Conservation (phyloP, 2,113 vertebrate genomes). For the Lagopus leucura region DNA sequence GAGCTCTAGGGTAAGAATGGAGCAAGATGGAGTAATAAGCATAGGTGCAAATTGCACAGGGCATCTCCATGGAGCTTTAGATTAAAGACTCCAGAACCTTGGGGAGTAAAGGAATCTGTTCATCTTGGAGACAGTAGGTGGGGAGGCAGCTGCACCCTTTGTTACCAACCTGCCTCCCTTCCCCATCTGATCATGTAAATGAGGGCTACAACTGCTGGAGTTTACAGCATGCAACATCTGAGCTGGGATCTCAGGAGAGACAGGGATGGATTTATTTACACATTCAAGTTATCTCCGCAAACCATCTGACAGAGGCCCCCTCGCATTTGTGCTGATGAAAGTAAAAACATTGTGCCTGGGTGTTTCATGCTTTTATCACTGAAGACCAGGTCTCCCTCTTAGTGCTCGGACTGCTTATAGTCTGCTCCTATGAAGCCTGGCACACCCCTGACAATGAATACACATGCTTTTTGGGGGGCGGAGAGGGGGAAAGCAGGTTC, state of each 20-base stretch:
- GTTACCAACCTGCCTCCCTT: background rate
- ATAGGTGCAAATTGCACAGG: constrained; percentile 40
- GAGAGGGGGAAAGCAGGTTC: background rate
- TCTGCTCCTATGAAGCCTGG: rapidly evolving
- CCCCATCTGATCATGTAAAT: constrained; percentile 32
- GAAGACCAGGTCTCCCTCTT: background rate
- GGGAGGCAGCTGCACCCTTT: constrained; percentile 51
- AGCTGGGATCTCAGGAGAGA: background rate
- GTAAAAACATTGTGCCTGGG: background rate
- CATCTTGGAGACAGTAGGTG: constrained; percentile 27
- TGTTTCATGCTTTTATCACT: background rate
- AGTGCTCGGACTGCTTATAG: rapidly evolving
- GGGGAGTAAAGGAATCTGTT: constrained; percentile 46
- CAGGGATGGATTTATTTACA: constrained; percentile 12
- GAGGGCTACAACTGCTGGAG: background rate
- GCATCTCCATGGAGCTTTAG: constrained; percentile 39
- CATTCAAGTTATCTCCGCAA: background rate
- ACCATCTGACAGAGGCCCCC: background rate
- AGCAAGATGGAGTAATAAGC: constrained; percentile 29
- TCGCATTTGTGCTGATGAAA: constrained; percentile 26
- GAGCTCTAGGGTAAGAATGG: constrained; percentile 40
- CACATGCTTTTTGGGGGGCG: background rate
- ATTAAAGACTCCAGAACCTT: constrained; percentile 52
- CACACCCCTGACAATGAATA: rapidly evolving
- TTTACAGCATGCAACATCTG: background rate